These are phyloP conservation scores for Drosophila mettleri DNA, from an alignment of 2,888 invertebrate species.

Conservation along the genomic window DNA sequence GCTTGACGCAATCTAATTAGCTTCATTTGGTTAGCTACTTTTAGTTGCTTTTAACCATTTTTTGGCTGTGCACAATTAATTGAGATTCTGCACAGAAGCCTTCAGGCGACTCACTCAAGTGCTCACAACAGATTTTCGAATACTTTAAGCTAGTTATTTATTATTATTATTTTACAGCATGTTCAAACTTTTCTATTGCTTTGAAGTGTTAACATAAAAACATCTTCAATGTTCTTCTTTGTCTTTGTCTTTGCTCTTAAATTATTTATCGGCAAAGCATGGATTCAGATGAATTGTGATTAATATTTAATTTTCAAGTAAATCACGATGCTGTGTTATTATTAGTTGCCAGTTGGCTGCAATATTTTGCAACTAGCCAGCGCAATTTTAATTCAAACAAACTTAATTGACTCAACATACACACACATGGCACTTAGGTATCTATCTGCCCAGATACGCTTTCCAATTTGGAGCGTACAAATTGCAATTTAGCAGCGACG, in stretches of 20 bases:
- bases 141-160: not conserved
- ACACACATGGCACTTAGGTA: conserved; percentile 10
- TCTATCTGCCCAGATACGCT: conserved; percentile 14
- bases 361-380: not conserved
- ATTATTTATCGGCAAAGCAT: not conserved
- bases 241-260: not conserved
- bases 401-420: conserved; percentile 26
- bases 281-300: not conserved
- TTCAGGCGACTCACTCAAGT: not conserved
- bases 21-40: conserved; percentile 67
- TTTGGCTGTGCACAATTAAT: conserved; percentile 17
- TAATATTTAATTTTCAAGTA: not conserved
- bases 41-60: conserved; percentile 56
- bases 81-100: not conserved
- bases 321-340: not conserved
- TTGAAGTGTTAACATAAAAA: not conserved
- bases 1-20: conserved; percentile 71
- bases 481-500: conserved; percentile 51
- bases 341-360: not conserved
- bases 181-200: not conserved
- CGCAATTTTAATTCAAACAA: conserved; percentile 25
- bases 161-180: not conserved
- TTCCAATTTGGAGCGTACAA: conserved; percentile 47
- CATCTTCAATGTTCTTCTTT: no score
- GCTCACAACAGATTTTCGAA: not conserved